Evolutionary conservation across 2,797 vertebrate species (phyloP), one percentile per base, ranked within the genome.

Genomic region (Prionace glauca): DNA sequence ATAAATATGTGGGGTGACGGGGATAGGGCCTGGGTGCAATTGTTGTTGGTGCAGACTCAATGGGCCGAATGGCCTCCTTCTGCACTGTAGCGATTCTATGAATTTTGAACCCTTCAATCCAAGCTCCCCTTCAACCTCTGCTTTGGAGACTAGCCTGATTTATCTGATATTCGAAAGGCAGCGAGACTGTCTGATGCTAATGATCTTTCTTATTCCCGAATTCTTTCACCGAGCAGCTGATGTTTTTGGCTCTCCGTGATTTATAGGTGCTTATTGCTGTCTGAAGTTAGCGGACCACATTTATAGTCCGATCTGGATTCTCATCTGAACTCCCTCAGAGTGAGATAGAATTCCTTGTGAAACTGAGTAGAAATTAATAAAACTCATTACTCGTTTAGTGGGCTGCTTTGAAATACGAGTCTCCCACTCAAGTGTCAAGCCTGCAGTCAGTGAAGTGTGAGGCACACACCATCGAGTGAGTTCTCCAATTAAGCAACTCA

Each of bases 401-500:
- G 56, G 60, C 26, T 91, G 88, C 56, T 24, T 45, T 84, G 22
- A 41, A 77, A 84, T 45, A 7, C 8, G 20, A 24, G 41, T 22
- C 81, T 84, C 20, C 41, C 81, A 84, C 81, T 41, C 36, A 45
- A 20, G 81, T 84, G 81, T 84, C 81, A 45, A 84, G 79, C 36
- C 4, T 20, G 18, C 41, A 84, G 20, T 84, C 18, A 8, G 18
- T 41, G 7, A 18, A 45, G 20, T 84, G 79, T 41, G 36, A 84
- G 41, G 41, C 20, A 9, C 45, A 36, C 41, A 45, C 81, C 81
- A 45, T 8, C 0, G 36, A 45, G 22, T 1, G 41, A 84, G 5
- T 45, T 84, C 81, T 24, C 81, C 81, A 84, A 84, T 84, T 84
- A 84, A 84, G 41, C 81, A 84, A 45, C 81, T 84, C 81, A 22